These are phyloP conservation scores for Pandemis heparana DNA, from an alignment of 2,888 invertebrate genomes.

Conservation along the genomic window DNA sequence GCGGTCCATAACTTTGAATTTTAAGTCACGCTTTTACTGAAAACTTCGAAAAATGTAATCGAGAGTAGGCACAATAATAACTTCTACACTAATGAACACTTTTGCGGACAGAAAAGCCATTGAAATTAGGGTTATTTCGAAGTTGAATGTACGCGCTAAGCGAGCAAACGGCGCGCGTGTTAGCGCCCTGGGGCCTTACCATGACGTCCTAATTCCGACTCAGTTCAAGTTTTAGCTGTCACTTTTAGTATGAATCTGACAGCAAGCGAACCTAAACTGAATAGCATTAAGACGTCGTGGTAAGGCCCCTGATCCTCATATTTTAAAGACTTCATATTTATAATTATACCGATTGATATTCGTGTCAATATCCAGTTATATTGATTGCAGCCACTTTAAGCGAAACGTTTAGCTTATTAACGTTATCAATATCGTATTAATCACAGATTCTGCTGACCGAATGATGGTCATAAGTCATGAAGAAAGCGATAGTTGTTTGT, in stretches of 20 bases:
- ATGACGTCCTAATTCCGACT: too few species aligned
- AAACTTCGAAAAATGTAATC: not conserved
- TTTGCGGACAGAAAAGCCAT: not conserved
- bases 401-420: conserved; percentile 42
- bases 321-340: not conserved
- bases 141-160: not conserved
- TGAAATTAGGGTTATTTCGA: not conserved
- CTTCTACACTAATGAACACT: not conserved
- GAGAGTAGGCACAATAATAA: not conserved
- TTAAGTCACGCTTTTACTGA: not conserved
- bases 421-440: conserved; percentile 41
- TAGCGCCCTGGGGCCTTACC: too few species aligned
- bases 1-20: not conserved
- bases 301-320: not conserved
- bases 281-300: too few species aligned
- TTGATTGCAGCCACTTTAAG: conserved; percentile 36
- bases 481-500: conserved; percentile 44
- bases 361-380: conserved; percentile 29
- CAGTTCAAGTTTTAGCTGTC: too few species aligned
- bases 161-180: not conserved
- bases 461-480: conserved; percentile 40
- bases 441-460: conserved; percentile 34
- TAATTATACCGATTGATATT: conserved; percentile 17
- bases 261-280: too few species aligned
- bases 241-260: too few species aligned